Base-by-base conservation (phyloP, 2,797 vertebrate species). In the Phoeniculus purpureus region DNA sequence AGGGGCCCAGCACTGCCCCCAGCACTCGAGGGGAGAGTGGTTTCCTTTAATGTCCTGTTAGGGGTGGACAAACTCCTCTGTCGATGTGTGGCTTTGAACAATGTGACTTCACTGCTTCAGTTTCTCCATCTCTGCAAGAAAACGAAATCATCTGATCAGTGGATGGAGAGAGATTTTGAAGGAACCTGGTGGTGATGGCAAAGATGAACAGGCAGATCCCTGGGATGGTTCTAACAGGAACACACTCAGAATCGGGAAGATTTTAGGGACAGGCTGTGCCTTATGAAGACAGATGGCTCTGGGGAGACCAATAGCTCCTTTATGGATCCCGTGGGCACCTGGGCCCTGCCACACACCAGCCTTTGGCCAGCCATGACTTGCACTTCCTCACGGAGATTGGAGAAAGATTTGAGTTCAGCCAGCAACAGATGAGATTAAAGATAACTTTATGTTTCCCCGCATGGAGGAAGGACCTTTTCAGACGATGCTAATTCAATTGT, bases 391-490 rank as follows among this genome's bases (percentile, higher is more conserved):
- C 45, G 81, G 71, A 86, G 71, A 60, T 73, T 61, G 16, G 15
- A 65, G 64, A 21, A 40, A 65, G 64, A 86, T 76, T n/a, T 21
- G 58, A 79, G 64, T 47, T 55, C 74, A 74, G 71, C 56, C 82
- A 95, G 51, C 27, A 8, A 14, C 9, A 79, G 92, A 85, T 79
- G 23, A 84, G 84, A 88, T 77, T 40, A 67, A 81, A 64, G 83
- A 86, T 88, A 92, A 76, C 9, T 70, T 89, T 47, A 27, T 92
- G 48, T 89, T 22, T 72, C 31, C 34, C 14, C 5, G 81, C 23
- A 20, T 15, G 52, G 23, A 81, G 66, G 77, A 87, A 94, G 55
- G 60, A n/a, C 1, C 1, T 40, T 50, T 72, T 59, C 88, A 90
- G 87, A 71, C 40, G 54, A 7, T 2, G 19, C 22, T 77, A 71